Conservation (phyloP, 2,797 vertebrate species). For the Valencia hispanica region DNA sequence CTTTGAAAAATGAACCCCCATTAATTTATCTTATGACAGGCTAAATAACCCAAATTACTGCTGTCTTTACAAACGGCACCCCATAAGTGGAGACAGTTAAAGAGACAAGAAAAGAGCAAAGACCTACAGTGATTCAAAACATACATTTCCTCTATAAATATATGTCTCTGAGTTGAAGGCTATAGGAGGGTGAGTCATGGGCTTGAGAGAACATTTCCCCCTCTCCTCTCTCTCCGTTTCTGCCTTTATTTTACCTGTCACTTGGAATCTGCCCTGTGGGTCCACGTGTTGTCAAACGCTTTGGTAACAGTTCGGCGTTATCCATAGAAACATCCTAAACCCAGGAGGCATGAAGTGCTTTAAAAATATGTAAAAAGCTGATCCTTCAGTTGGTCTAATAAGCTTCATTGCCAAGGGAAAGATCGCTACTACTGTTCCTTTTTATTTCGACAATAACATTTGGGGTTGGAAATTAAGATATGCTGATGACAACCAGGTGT, state of each 20-base stretch:
- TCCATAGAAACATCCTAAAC: slow-evolving; percentile 27
- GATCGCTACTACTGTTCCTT: background rate
- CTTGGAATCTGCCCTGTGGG: slow-evolving; percentile 56
- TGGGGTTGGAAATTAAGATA: background rate
- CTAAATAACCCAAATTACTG: too few species aligned
- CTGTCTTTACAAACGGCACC: too few species aligned
- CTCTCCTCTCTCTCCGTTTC: slow-evolving; percentile 35
- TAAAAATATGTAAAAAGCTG: slow-evolving; percentile 18
- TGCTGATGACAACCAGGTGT: background rate
- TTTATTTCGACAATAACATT: background rate
- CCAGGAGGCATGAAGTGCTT: slow-evolving; percentile 16
- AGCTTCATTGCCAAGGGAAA: background rate
- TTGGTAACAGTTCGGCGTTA: slow-evolving; percentile 47
- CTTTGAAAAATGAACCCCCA: too few species aligned
- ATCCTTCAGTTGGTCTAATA: background rate
- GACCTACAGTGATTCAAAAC: slow-evolving; percentile 32
- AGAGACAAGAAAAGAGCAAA: background rate
- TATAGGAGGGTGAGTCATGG: slow-evolving; percentile 69
- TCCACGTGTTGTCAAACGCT: slow-evolving; percentile 46
- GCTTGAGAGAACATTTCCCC: slow-evolving; percentile 56
- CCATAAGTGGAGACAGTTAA: too few species aligned
- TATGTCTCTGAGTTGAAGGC: slow-evolving; percentile 58
- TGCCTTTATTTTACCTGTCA: slow-evolving; percentile 65
- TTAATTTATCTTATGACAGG: too few species aligned
- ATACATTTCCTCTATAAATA: slow-evolving; percentile 58